A percentile compares a stretch with the other conserved stretches of the same genome.
These are phyloP conservation scores for Podilymbus podiceps DNA, from an alignment of 2,113 vertebrate genomes.

Conservation along the genomic window DNA sequence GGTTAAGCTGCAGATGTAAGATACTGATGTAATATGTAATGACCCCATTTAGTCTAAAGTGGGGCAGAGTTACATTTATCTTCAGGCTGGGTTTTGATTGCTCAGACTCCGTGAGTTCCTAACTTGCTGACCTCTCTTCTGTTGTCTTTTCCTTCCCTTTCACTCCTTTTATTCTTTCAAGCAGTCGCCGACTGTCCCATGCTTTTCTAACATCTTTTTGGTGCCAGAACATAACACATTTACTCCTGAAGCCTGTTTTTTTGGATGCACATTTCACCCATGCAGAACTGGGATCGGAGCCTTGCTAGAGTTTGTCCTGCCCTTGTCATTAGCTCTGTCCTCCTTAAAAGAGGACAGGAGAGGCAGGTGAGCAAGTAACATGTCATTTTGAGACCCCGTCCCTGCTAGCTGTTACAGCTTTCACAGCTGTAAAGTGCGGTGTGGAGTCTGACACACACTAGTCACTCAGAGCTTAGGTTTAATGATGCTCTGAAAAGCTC, in stretches of 20 bases:
- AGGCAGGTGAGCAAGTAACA: not conserved
- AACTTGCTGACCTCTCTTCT: not conserved
- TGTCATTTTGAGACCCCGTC: not conserved
- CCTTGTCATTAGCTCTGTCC: not conserved
- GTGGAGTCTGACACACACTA: not conserved
- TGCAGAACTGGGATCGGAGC: not conserved
- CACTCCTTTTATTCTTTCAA: not conserved
- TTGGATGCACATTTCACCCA: accelerated
- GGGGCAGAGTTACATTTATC: not conserved
- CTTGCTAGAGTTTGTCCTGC: not conserved
- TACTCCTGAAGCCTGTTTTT: not conserved
- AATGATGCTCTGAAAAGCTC: not conserved
- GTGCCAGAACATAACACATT: not conserved
- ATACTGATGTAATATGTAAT: not conserved
- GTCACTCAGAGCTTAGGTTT: not conserved
- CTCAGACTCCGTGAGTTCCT: accelerated
- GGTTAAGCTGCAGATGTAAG: not conserved
- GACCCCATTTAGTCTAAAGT: not conserved
- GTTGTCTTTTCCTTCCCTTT: not conserved
- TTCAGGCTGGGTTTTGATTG: not conserved
- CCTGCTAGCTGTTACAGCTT: not conserved
- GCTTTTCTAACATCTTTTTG: not conserved
- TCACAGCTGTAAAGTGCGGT: not conserved
- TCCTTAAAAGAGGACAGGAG: not conserved
- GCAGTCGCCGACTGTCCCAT: not conserved